Evolutionary conservation across 2,113 vertebrate species (phyloP), one percentile per base, ranked within the genome.

Genomic region (Dipodomys stephensi): DNA sequence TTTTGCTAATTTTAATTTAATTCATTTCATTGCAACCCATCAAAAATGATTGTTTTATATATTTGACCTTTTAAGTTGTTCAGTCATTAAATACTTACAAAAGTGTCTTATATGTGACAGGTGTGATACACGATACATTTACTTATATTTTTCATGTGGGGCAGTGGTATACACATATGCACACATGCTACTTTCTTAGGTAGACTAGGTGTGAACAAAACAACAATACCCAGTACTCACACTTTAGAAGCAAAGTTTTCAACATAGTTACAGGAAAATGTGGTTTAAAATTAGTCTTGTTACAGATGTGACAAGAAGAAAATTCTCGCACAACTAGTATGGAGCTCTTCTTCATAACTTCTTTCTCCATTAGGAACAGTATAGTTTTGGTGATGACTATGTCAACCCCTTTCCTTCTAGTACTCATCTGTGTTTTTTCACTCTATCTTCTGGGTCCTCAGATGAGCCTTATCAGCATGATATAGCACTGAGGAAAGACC

Each of bases 221-320:
- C 18, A 85, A 65, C 35, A 80, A 83, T 30, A 28, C 19, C 79
- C 27, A 83, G 18, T 74, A 46, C 88, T 67, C 46, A 30, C 28
- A 85, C 49, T 72, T 81, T 49, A 77, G 53, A 93, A 87, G 5
- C 53, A 93, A 87, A 82, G 32, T 57, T 96, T 79, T 90, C 71
- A 78, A 35, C 68, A 67, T 19, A 90, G 30, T 46, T 39, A 4
- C 28, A 60, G 68, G 39, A 84, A 28, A 92, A 76, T 91, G 90
- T 60, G 78, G 1, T 39, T 39, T 39, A 39, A 39, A 39, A 39
- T 39, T 39, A 39, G 39, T 39, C 39, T 39, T 39, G 39, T 39
- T 39, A 89, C 46, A 92, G 74, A 62, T 69, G 69, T 95, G 92
- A 92, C 46, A 95, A 84, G 28, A 88, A 91, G 53, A 94, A 93